Evolutionary conservation across 1,140 invertebrate species (phyloP).

Genomic region (Polypedilum pembai): DNA sequence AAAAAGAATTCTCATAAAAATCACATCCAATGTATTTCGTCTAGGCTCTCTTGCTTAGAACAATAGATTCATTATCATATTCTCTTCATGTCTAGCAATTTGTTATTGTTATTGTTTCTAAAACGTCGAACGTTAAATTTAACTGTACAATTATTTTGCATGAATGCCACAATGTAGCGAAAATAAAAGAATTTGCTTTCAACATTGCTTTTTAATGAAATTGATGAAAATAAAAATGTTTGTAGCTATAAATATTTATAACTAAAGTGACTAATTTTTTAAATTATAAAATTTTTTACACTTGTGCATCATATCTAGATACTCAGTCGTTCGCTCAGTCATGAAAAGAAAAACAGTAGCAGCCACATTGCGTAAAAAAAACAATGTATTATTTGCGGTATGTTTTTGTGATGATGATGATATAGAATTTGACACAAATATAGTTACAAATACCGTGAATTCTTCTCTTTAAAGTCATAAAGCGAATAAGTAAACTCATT

Average conservation of each 20-base stretch:
- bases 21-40: not conserved
- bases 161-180: slow-evolving; percentile 2
- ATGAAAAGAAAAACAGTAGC: not conserved
- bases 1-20: not conserved
- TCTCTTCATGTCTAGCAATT: not conserved
- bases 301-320: slow-evolving; percentile 2
- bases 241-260: too few relatives aligned
- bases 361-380: too few relatives aligned
- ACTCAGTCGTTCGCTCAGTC: not conserved
- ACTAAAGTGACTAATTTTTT: not conserved
- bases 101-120: not conserved
- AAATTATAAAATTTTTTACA: not conserved
- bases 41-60: not conserved
- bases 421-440: too few relatives aligned
- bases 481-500: too few relatives aligned
- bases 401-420: too few relatives aligned
- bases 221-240: not conserved
- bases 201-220: not conserved
- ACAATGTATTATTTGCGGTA: too few relatives aligned
- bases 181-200: not conserved
- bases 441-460: too few relatives aligned
- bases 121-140: not conserved
- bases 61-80: slow-evolving; percentile 7
- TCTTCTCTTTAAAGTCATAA: too few relatives aligned
- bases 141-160: not conserved